A percentile compares a stretch with the other conserved stretches of the same genome.
Evolutionary conservation across 2,797 vertebrate species (phyloP).

Genomic region (Echeneis naucrates): DNA sequence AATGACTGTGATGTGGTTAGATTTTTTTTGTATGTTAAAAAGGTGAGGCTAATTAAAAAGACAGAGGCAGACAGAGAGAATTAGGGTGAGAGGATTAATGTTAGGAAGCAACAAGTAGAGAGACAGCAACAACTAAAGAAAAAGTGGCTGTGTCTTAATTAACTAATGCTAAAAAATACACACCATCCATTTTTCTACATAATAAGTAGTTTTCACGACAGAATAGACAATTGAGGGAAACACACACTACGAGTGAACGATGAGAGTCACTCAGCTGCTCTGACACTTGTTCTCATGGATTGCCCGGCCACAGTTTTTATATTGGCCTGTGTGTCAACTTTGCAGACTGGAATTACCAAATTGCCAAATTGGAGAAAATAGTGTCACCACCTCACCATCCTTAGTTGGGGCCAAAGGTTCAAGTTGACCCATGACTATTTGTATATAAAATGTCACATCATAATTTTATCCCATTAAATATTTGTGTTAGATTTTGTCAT

Average conservation of each 20-base stretch:
- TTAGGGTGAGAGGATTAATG: not conserved
- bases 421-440: no score
- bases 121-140: not conserved
- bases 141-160: not conserved
- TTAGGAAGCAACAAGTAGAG: not conserved
- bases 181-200: not conserved
- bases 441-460: no score
- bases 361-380: no score
- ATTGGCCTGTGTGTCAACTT: not conserved
- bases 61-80: not conserved
- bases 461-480: no score
- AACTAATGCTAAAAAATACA: not conserved
- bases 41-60: conserved; percentile 23
- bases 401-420: not conserved
- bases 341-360: not conserved
- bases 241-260: not conserved
- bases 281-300: not conserved
- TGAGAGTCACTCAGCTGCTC: not conserved
- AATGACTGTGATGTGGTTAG: conserved; percentile 27
- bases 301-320: not conserved
- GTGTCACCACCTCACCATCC: no score
- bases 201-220: not conserved
- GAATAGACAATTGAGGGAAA: not conserved
- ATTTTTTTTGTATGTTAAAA: conserved; percentile 18
- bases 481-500: no score